These are phyloP conservation scores for Trisateles emortualis DNA, from an alignment of 2,888 invertebrate species.

Conservation along the genomic window DNA sequence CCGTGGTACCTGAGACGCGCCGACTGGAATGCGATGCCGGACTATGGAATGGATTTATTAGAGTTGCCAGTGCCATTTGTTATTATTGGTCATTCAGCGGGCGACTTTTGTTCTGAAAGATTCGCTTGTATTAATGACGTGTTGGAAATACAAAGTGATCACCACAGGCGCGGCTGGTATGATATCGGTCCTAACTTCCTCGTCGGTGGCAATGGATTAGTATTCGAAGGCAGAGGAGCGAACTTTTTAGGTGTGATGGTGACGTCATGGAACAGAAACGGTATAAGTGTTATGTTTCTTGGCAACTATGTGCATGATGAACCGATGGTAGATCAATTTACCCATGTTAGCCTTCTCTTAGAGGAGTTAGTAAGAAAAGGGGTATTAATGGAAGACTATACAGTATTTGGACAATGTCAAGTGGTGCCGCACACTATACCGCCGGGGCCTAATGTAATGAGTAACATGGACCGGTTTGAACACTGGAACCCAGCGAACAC, in stretches of 20 bases:
- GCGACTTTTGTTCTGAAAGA: slow-evolving; percentile 55
- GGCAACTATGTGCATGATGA: slow-evolving; percentile 64
- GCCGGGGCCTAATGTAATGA: slow-evolving; percentile 65
- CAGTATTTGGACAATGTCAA: slow-evolving; percentile 69
- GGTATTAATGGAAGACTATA: slow-evolving; percentile 60
- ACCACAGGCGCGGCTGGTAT: slow-evolving; percentile 57
- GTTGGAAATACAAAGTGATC: slow-evolving; percentile 62
- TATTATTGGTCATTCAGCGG: slow-evolving; percentile 71
- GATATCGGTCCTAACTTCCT: slow-evolving; percentile 79
- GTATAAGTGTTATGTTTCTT: slow-evolving; percentile 72
- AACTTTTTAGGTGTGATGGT: slow-evolving; percentile 70
- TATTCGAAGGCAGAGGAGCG: slow-evolving; percentile 77
- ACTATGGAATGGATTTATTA: slow-evolving; percentile 57
- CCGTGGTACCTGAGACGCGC: slow-evolving; percentile 76
- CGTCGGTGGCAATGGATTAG: slow-evolving; percentile 67
- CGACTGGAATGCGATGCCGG: slow-evolving; percentile 76
- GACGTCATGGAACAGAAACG: slow-evolving; percentile 58
- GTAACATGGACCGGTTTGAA: slow-evolving; percentile 52
- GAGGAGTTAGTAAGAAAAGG: slow-evolving; percentile 55
- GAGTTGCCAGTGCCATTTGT: slow-evolving; percentile 64
- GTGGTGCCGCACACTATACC: slow-evolving; percentile 52
- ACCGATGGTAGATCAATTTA: slow-evolving; percentile 60
- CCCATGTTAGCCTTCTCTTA: slow-evolving; percentile 62
- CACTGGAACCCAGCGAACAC: slow-evolving; percentile 64
- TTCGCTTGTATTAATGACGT: slow-evolving; percentile 64